Evolutionary conservation across 2,888 invertebrate species (phyloP).

Genomic region (Parasteatoda lunata): DNA sequence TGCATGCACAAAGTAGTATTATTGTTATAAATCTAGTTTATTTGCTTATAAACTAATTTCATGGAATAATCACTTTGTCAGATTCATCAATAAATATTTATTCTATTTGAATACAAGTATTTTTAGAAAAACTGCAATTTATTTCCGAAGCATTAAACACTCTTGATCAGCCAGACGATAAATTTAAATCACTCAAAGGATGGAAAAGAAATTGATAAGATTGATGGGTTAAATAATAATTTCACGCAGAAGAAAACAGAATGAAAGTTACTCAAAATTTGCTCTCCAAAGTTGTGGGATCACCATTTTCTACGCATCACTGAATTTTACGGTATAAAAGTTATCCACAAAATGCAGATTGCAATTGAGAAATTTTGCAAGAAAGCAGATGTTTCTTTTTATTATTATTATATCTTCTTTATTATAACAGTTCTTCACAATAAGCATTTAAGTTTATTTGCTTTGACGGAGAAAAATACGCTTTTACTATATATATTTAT

Average conservation of each 20-base stretch:
- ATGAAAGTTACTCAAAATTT: constrained; percentile 44
- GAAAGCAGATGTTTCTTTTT: constrained; percentile 46
- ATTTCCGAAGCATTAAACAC: constrained; percentile 40
- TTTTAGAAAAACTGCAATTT: constrained; percentile 39
- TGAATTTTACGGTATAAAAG: constrained; percentile 51
- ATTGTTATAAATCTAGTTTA: no score
- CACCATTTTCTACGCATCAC: constrained; percentile 49
- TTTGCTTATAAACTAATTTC: background rate
- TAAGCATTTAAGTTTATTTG: constrained; percentile 37
- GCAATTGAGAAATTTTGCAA: constrained; percentile 54
- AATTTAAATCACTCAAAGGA: constrained; percentile 45
- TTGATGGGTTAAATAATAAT: constrained; percentile 55
- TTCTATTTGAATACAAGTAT: constrained; percentile 1
- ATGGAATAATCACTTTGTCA: background rate
- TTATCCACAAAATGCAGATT: constrained; percentile 48
- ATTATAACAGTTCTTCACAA: constrained; percentile 28
- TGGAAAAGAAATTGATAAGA: constrained; percentile 38
- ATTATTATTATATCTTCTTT: background rate
- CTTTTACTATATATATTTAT: background rate
- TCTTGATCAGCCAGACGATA: constrained; percentile 45
- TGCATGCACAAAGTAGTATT: no score
- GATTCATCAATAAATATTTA: background rate
- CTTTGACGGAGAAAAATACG: background rate
- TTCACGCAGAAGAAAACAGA: constrained; percentile 40
- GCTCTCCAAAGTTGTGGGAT: constrained; percentile 46